phyloP scores from a whole-genome alignment of 1,140 invertebrate genomes.

The Epicauta chinensis region DNA sequence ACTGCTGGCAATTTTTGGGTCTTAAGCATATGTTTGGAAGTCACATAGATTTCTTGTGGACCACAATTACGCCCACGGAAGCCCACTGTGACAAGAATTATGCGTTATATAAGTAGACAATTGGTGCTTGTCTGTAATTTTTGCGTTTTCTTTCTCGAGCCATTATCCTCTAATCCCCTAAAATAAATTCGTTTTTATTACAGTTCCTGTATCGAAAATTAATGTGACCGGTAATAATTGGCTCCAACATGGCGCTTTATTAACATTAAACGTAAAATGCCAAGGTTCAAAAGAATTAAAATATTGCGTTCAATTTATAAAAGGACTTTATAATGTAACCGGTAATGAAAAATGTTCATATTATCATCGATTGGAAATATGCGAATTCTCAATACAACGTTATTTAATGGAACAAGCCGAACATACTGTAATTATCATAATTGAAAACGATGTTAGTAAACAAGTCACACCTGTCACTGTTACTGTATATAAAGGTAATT shows the following conservation, averaged over 20 bases:
- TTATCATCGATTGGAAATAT: conserved; percentile 43
- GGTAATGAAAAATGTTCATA: conserved; percentile 66
- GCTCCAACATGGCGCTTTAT: conserved; percentile 70
- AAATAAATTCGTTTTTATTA: conserved; percentile 31
- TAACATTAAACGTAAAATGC: conserved; percentile 64
- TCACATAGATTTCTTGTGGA: too few relatives aligned
- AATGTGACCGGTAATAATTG: conserved; percentile 66
- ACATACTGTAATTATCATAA: conserved; percentile 66
- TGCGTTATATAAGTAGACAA: too few relatives aligned
- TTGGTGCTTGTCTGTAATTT: too few relatives aligned
- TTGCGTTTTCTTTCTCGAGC: too few relatives aligned
- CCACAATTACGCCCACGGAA: too few relatives aligned
- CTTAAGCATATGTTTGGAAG: too few relatives aligned
- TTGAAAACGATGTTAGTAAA: conserved; percentile 66
- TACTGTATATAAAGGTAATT: conserved; percentile 71
- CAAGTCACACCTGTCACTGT: conserved; percentile 62
- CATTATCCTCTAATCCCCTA: too few relatives aligned
- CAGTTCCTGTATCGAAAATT: conserved; percentile 61
- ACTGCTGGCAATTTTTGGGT: too few relatives aligned
- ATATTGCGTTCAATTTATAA: conserved; percentile 56
- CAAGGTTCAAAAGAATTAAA: conserved; percentile 62
- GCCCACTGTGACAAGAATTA: too few relatives aligned
- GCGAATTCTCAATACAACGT: conserved; percentile 56
- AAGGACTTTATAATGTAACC: conserved; percentile 67
- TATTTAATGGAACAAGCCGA: conserved; percentile 60